Conservation (phyloP, 30 jellyfish, hydroid and myxozoan species). For the Nemopilema nomurai region DNA sequence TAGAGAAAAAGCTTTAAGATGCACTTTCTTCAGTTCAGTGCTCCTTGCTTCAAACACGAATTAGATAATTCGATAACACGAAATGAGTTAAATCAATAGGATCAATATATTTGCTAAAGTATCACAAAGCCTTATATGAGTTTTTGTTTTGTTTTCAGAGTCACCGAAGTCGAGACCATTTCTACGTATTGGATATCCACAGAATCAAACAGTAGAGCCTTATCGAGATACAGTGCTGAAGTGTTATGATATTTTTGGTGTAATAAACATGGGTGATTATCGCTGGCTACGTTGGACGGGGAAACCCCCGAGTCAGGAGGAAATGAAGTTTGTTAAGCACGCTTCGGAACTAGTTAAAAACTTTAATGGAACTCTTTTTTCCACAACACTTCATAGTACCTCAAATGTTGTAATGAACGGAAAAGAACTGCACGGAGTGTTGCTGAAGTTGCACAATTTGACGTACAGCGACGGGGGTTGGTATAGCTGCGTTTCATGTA, state of each 20-base stretch:
- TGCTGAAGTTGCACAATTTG: slow-evolving; percentile 54
- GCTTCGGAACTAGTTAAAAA: slow-evolving; percentile 25
- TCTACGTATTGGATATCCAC: slow-evolving; percentile 67
- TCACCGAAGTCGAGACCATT: slow-evolving; percentile 74
- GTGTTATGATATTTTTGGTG: slow-evolving; percentile 85
- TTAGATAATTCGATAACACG: too few relatives aligned
- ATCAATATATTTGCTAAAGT: too few relatives aligned
- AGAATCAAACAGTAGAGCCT: slow-evolving; percentile 51
- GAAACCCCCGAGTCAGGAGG: slow-evolving; percentile 39
- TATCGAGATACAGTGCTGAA: slow-evolving; percentile 60
- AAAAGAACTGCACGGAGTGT: slow-evolving; percentile 73
- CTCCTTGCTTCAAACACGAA: too few relatives aligned
- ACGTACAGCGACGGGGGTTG: slow-evolving; percentile 75
- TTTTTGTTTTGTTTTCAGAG: slow-evolving; percentile 28
- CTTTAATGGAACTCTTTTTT: slow-evolving; percentile 52
- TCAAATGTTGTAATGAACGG: slow-evolving; percentile 9
- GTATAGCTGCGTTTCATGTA: slow-evolving; percentile 90
- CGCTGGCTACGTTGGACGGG: slow-evolving; percentile 91
- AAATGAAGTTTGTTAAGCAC: slow-evolving; percentile 17
- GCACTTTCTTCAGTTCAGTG: too few relatives aligned
- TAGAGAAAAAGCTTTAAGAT: too few relatives aligned
- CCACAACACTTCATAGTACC: slow-evolving; percentile 40
- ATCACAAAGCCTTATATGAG: background rate
- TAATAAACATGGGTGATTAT: slow-evolving; percentile 81
- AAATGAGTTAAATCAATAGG: too few relatives aligned